phyloP scores from a whole-genome alignment of 2,113 vertebrate genomes.

The Carlito syrichta region DNA sequence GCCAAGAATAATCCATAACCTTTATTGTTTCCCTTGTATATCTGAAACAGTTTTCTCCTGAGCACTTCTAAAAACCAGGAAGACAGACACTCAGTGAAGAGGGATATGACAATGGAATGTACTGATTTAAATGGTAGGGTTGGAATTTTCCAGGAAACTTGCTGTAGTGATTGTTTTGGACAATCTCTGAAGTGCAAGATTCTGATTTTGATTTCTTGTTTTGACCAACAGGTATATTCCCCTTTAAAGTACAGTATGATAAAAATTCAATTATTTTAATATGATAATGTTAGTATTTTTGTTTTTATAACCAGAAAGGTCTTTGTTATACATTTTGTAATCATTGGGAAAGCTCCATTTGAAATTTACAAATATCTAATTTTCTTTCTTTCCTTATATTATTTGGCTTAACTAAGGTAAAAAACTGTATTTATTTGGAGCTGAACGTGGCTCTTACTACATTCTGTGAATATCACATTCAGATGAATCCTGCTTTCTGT shows the following conservation, averaged over 20 bases:
- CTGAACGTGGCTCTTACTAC: background rate
- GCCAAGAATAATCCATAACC: background rate
- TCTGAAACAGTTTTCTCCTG: background rate
- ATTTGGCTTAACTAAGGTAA: background rate
- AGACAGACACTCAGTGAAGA: background rate
- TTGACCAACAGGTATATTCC: background rate
- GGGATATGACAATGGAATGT: background rate
- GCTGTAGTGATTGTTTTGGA: background rate
- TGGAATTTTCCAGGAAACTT: background rate
- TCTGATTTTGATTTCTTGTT: background rate
- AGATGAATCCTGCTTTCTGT: background rate
- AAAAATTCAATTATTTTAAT: background rate
- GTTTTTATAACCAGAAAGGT: background rate
- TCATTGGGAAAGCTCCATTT: background rate
- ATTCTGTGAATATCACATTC: background rate
- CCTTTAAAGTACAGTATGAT: background rate
- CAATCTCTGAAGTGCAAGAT: background rate
- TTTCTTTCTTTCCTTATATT: background rate
- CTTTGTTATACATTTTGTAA: background rate
- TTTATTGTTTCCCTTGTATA: background rate
- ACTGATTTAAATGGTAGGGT: background rate
- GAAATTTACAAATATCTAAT: background rate
- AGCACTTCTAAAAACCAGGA: background rate
- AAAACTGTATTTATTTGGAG: background rate
- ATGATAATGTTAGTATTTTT: background rate